Conservation (phyloP, 2,113 vertebrate species). For the Thalassoma bifasciatum region DNA sequence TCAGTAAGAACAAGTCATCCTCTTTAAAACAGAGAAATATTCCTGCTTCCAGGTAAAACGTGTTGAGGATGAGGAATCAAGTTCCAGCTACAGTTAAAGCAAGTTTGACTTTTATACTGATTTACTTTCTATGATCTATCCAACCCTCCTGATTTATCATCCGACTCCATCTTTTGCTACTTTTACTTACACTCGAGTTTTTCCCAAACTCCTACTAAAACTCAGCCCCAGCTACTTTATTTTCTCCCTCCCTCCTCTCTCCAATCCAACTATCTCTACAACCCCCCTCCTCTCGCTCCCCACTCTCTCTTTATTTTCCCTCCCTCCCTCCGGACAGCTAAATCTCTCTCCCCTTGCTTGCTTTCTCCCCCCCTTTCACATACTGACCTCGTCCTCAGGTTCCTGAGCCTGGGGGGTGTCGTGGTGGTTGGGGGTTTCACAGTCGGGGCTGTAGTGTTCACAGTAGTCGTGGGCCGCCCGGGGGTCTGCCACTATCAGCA, state of each 20-base stretch:
- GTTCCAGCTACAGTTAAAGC: neutral
- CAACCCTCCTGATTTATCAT: constrained; percentile 1
- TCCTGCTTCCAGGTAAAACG: no score
- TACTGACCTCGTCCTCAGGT: constrained; percentile 89
- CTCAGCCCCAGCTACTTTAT: constrained; percentile 9
- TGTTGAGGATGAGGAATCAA: no score
- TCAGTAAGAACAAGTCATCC: no score
- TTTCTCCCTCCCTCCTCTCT: neutral
- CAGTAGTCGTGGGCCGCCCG: constrained; percentile 96
- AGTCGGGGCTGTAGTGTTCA: constrained; percentile 97
- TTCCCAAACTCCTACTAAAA: constrained; percentile 26
- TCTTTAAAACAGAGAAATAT: no score
- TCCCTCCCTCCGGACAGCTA: neutral
- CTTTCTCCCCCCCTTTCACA: neutral
- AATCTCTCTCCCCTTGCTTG: neutral
- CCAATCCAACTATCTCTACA: constrained; percentile 10
- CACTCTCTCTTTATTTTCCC: neutral
- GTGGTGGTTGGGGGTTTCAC: constrained; percentile 88
- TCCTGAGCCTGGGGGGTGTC: constrained; percentile 93
- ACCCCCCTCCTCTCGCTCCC: neutral
- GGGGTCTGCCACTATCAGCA: constrained; percentile 92
- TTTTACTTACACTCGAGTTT: constrained; percentile 8
- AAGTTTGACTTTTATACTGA: neutral
- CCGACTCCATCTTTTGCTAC: neutral
- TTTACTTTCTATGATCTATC: neutral